These are phyloP conservation scores for Tragulus kanchil DNA, from an alignment of 2,113 vertebrate species.

Conservation along the genomic window DNA sequence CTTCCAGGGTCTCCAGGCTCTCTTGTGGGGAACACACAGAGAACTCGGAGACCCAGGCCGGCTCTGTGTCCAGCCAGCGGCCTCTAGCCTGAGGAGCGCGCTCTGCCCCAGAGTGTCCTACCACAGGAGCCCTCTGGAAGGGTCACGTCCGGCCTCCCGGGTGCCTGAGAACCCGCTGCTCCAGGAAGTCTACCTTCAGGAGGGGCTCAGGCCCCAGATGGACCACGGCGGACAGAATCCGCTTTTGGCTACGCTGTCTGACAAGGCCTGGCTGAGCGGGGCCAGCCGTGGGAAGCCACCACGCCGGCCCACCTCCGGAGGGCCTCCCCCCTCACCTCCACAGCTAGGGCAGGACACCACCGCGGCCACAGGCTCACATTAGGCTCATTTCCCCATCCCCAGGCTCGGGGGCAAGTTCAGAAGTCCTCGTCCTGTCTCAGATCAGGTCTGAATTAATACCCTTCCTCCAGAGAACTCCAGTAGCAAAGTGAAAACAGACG, in stretches of 20 bases:
- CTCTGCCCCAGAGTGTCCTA: neutral
- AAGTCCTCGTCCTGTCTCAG: constrained; percentile 84
- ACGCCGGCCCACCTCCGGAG: neutral
- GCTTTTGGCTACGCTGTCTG: neutral
- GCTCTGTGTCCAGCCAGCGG: neutral
- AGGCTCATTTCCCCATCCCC: constrained; percentile 84
- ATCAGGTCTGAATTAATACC: constrained; percentile 91
- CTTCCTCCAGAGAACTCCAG: constrained; percentile 88
- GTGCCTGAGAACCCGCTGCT: neutral
- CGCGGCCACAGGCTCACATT: constrained; percentile 83
- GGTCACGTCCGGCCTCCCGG: neutral
- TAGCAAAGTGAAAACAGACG: constrained; percentile 92
- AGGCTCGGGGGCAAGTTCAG: constrained; percentile 87
- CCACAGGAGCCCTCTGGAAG: neutral
- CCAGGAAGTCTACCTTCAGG: neutral
- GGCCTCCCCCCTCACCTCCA: constrained; percentile 65
- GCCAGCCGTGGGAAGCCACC: neutral
- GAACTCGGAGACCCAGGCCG: neutral
- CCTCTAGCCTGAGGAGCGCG: too few species aligned
- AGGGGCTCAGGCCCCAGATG: neutral
- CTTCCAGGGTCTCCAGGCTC: neutral
- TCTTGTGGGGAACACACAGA: neutral
- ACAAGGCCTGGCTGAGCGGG: neutral
- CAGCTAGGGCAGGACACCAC: constrained; percentile 77
- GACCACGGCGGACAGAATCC: neutral